phyloP scores from a whole-genome alignment of 2,888 invertebrate species.

The Eristalinus sepulchralis region DNA sequence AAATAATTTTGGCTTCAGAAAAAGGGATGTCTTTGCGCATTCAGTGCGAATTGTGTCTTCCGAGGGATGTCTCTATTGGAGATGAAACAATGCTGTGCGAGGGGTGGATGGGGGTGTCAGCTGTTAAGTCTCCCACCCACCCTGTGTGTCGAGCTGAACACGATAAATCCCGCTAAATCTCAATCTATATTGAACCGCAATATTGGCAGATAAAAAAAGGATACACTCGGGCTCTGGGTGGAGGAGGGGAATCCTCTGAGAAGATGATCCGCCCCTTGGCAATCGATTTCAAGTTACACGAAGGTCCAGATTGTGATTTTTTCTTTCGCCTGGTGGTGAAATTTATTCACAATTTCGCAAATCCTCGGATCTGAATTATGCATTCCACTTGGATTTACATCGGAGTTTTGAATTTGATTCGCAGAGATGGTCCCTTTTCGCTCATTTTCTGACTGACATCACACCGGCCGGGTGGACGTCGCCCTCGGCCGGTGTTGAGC shows the following conservation, averaged over 20 bases:
- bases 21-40: constrained; percentile 34
- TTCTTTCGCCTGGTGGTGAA: constrained; percentile 15
- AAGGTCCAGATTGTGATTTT: constrained; percentile 51
- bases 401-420: constrained; percentile 37
- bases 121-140: background rate
- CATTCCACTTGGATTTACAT: constrained; percentile 40
- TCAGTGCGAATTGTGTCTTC: constrained; percentile 28
- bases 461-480: background rate
- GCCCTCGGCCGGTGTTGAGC: background rate
- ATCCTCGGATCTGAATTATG: constrained; percentile 54
- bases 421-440: background rate
- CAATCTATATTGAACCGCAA: constrained; percentile 53
- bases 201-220: constrained; percentile 60
- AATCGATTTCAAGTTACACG: constrained; percentile 47
- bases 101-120: background rate
- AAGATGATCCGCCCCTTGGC: constrained; percentile 12
- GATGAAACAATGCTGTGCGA: constrained; percentile 32
- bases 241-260: constrained; percentile 3
- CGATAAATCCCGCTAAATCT: constrained; percentile 63
- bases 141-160: constrained; percentile 23
- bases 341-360: constrained; percentile 59
- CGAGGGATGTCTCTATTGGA: constrained; percentile 9
- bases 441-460: background rate
- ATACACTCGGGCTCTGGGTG: constrained; percentile 22
- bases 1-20: constrained; percentile 56